phyloP scores from a whole-genome alignment of 1,140 invertebrate genomes.

The Wasmannia auropunctata region DNA sequence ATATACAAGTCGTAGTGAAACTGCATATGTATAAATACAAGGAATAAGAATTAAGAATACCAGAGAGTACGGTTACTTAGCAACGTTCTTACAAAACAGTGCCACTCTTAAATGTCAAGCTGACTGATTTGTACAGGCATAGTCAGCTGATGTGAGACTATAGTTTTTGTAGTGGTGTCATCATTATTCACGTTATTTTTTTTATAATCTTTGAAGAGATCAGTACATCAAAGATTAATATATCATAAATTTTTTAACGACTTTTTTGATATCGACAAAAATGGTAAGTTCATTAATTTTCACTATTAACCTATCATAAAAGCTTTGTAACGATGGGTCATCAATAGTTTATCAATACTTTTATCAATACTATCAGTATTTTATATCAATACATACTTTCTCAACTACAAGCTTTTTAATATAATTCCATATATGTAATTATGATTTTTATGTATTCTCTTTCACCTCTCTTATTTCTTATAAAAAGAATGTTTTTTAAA shows the following conservation, averaged over 20 bases:
- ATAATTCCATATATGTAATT: background rate
- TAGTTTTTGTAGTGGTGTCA: constrained; percentile 20
- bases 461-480: background rate
- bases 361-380: background rate
- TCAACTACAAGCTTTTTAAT: background rate
- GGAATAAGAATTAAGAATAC: background rate
- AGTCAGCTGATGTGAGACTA: constrained; percentile 44
- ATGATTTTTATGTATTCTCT: background rate
- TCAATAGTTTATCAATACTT: background rate
- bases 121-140: background rate
- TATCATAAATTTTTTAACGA: background rate
- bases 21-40: background rate
- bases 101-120: constrained; percentile 8
- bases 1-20: background rate
- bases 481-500: background rate
- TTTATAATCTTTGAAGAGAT: background rate
- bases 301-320: background rate
- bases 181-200: background rate
- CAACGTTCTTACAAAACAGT: constrained; percentile 64
- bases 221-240: no score
- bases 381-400: background rate
- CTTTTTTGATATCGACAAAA: constrained; percentile 39
- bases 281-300: constrained; percentile 60
- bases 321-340: background rate
- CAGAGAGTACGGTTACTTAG: constrained; percentile 59